Conservation (phyloP, 2,888 invertebrate genomes). For the Sesamia inferens region DNA sequence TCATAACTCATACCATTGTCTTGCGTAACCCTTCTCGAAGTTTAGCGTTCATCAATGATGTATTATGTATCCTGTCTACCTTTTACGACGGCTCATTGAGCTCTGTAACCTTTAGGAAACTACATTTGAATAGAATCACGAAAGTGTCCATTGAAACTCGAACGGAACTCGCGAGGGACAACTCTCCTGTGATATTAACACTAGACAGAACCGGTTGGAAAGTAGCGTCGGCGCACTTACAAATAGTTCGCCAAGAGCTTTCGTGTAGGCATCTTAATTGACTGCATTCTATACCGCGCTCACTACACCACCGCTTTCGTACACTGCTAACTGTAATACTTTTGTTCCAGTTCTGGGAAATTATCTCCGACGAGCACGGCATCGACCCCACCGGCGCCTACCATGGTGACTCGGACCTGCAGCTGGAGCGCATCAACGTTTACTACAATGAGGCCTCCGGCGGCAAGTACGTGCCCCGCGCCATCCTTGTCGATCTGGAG, state of each 20-base stretch:
- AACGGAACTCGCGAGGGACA: conserved; percentile 67
- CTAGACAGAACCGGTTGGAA: conserved; percentile 82
- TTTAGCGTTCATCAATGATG: conserved; percentile 77
- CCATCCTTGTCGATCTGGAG: conserved; percentile 98
- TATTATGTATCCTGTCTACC: conserved; percentile 83
- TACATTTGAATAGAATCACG: conserved; percentile 62
- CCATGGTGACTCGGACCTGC: conserved; percentile 97
- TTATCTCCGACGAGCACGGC: conserved; percentile 98
- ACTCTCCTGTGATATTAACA: conserved; percentile 70
- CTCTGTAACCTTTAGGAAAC: conserved; percentile 71
- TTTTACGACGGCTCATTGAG: conserved; percentile 82
- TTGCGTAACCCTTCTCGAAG: conserved; percentile 80
- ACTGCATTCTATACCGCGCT: conserved; percentile 69
- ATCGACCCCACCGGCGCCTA: conserved; percentile 97
- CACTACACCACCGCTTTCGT: conserved; percentile 61
- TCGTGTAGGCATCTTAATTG: conserved; percentile 82
- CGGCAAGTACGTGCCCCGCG: conserved; percentile 98
- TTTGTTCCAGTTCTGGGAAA: conserved; percentile 94
- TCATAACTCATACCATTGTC: conserved; percentile 80
- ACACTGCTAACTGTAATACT: conserved; percentile 92
- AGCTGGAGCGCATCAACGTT: conserved; percentile 98
- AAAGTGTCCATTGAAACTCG: conserved; percentile 61
- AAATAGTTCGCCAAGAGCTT: conserved; percentile 74
- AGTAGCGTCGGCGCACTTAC: conserved; percentile 75
- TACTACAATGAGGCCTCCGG: conserved; percentile 98